These are phyloP conservation scores for Myotis planiceps DNA, from an alignment of 2,797 vertebrate species.

Conservation along the genomic window DNA sequence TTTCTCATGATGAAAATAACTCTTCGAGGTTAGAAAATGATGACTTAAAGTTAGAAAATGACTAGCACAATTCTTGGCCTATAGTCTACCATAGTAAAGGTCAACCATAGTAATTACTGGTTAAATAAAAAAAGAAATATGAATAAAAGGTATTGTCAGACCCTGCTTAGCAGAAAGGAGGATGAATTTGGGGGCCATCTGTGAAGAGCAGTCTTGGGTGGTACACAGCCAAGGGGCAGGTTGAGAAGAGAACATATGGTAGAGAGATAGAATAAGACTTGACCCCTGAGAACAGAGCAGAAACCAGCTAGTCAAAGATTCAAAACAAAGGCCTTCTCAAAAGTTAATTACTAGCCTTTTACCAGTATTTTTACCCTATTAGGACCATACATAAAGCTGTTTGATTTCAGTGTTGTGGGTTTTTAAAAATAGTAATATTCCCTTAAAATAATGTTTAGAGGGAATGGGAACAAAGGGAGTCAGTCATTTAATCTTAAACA, in stretches of 20 bases:
- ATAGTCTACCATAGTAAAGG: background rate
- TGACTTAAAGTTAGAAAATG: slow-evolving; percentile 3
- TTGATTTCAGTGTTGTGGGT: background rate
- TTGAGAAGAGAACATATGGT: background rate
- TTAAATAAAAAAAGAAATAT: background rate
- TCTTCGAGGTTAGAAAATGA: slow-evolving; percentile 12
- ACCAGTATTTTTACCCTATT: background rate
- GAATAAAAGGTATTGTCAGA: background rate
- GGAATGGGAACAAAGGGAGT: background rate
- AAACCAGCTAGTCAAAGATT: background rate
- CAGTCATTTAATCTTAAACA: background rate
- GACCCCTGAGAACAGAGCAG: background rate
- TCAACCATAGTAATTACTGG: background rate
- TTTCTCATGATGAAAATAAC: slow-evolving; percentile 13
- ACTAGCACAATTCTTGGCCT: background rate
- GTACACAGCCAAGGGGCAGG: background rate
- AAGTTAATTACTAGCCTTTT: background rate
- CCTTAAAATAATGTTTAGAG: background rate
- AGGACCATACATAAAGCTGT: background rate
- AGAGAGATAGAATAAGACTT: background rate
- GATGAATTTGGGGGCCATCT: background rate
- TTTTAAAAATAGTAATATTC: background rate
- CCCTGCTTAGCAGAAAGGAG: background rate
- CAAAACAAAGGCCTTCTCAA: background rate
- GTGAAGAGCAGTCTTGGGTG: background rate